These are phyloP conservation scores for Parnassius glacialis DNA, from an alignment of 2,888 invertebrate species.

Conservation along the genomic window DNA sequence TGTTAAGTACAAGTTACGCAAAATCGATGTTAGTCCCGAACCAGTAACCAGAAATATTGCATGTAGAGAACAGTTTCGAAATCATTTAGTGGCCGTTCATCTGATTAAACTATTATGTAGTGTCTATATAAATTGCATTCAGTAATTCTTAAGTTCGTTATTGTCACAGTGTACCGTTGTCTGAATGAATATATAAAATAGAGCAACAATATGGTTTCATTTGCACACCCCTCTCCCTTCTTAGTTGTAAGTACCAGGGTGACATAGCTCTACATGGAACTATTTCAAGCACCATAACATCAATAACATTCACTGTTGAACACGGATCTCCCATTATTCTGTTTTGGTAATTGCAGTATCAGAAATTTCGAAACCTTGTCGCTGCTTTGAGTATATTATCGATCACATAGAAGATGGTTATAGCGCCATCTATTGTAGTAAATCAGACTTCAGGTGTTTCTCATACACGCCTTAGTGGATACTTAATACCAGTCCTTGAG, in stretches of 20 bases:
- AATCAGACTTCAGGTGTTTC: too few relatives aligned
- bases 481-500: too few relatives aligned
- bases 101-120: constrained; percentile 56
- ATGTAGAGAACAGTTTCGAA: constrained; percentile 47
- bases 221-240: constrained; percentile 34
- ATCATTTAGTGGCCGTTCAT: constrained; percentile 54
- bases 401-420: too few relatives aligned
- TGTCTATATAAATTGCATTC: constrained; percentile 67
- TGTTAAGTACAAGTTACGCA: constrained; percentile 48
- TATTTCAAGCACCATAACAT: too few relatives aligned
- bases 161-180: constrained; percentile 82
- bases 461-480: too few relatives aligned
- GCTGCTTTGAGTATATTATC: too few relatives aligned
- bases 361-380: too few relatives aligned
- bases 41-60: constrained; percentile 42
- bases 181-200: constrained; percentile 81
- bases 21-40: constrained; percentile 44
- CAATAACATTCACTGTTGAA: too few relatives aligned
- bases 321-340: too few relatives aligned
- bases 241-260: neutral
- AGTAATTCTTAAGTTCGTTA: constrained; percentile 77
- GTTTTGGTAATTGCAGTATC: too few relatives aligned
- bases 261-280: too few relatives aligned
- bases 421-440: too few relatives aligned
- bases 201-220: constrained; percentile 67